These are phyloP conservation scores for Aphodius sticticus DNA, from an alignment of 2,888 invertebrate genomes.

Conservation along the genomic window DNA sequence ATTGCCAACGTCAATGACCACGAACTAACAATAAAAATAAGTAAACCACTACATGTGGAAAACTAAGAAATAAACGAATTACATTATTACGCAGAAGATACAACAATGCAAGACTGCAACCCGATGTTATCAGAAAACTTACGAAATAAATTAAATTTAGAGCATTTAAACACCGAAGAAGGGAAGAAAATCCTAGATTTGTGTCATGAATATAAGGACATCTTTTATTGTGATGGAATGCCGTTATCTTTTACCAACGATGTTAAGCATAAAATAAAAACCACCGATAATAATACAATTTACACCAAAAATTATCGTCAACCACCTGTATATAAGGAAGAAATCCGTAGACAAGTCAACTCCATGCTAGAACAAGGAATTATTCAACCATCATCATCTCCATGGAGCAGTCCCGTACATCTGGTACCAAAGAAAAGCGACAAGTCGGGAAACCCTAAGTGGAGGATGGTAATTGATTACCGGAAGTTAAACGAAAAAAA, in stretches of 20 bases:
- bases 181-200: background rate
- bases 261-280: conserved; percentile 49
- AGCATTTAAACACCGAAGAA: conserved; percentile 29
- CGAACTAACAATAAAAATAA: background rate
- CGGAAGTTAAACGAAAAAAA: conserved; percentile 48
- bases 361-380: conserved; percentile 45
- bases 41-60: background rate
- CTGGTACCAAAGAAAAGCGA: conserved; percentile 52
- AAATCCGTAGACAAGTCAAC: conserved; percentile 50
- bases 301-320: conserved; percentile 52
- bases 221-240: conserved; percentile 12
- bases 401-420: conserved; percentile 46
- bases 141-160: conserved; percentile 26
- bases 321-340: conserved; percentile 50
- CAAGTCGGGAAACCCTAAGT: conserved; percentile 46
- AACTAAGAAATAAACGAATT: background rate
- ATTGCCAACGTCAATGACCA: background rate
- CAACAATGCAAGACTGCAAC: conserved; percentile 14
- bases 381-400: conserved; percentile 22
- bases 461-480: conserved; percentile 49
- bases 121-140: background rate
- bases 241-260: too few species aligned
- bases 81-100: too few species aligned
- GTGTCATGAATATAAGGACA: conserved; percentile 15
- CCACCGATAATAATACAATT: conserved; percentile 46